Evolutionary conservation across 2,888 invertebrate genomes (phyloP).

Genomic region (Emmelina monodactyla): DNA sequence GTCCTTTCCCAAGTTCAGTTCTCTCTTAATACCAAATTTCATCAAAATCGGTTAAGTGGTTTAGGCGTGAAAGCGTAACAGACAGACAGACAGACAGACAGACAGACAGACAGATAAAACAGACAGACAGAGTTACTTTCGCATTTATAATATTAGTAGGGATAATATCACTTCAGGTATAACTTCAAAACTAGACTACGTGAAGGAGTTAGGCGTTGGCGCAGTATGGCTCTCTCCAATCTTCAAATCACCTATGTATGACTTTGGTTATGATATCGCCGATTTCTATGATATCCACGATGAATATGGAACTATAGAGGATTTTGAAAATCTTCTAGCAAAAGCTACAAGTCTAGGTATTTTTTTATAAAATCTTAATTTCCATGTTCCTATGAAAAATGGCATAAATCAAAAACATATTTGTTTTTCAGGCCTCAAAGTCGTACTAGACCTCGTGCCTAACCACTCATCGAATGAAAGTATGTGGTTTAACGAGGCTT

Average conservation of each 20-base stretch:
- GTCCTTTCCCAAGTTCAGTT: no score
- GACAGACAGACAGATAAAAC: no score
- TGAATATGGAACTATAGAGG: slow-evolving; percentile 75
- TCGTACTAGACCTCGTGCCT: slow-evolving; percentile 74
- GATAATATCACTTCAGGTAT: no score
- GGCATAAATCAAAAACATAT: no score
- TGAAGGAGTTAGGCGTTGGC: slow-evolving; percentile 71
- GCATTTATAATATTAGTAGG: no score
- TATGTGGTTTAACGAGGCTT: slow-evolving; percentile 83
- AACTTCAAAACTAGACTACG: slow-evolving; percentile 67
- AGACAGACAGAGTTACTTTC: no score
- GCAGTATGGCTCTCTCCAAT: slow-evolving; percentile 82
- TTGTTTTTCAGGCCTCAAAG: slow-evolving; percentile 58
- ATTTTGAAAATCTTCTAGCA: slow-evolving; percentile 68
- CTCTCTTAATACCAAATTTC: no score
- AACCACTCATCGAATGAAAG: slow-evolving; percentile 84
- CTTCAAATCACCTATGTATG: slow-evolving; percentile 76
- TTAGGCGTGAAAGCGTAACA: no score
- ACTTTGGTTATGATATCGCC: slow-evolving; percentile 82
- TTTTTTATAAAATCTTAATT: no score
- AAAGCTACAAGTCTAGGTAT: slow-evolving; percentile 59
- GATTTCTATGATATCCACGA: slow-evolving; percentile 75
- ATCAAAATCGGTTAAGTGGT: no score
- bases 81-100: no score
- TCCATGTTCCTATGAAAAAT: neutral